Evolutionary conservation across 2,888 invertebrate genomes (phyloP).

Genomic region (Chromoteleia sp.): DNA sequence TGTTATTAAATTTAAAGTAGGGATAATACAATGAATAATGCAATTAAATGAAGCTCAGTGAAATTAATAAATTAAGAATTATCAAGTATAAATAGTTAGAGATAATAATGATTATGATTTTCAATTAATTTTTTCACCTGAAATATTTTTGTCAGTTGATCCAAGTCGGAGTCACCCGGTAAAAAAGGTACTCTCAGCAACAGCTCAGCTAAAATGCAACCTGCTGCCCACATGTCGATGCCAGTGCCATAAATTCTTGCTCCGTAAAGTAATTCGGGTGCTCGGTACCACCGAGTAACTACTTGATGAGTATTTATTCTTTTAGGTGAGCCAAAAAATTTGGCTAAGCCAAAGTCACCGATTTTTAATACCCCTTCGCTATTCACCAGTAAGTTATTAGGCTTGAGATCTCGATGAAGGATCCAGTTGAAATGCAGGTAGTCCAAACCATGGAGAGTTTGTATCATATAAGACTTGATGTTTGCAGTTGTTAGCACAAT

Average conservation of each 20-base stretch:
- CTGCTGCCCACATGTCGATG: constrained; percentile 99
- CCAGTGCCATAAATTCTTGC: constrained; percentile 97
- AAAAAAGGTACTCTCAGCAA: constrained; percentile 96
- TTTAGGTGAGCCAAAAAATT: constrained; percentile 98
- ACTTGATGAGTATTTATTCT: constrained; percentile 99
- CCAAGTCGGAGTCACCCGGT: constrained; percentile 98
- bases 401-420: constrained; percentile 98
- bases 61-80: too few relatives aligned
- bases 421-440: constrained; percentile 98
- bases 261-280: constrained; percentile 97
- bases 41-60: too few relatives aligned
- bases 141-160: constrained; percentile 98
- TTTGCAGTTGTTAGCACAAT: constrained; percentile 96
- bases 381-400: constrained; percentile 98
- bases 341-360: constrained; percentile 99
- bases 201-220: constrained; percentile 98
- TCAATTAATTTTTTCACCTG: constrained; percentile 86
- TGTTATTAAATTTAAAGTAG: too few relatives aligned
- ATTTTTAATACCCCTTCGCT: constrained; percentile 96
- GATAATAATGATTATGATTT: not conserved
- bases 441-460: constrained; percentile 97
- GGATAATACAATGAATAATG: too few relatives aligned
- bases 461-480: constrained; percentile 97
- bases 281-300: constrained; percentile 96
- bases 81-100: too few relatives aligned